Base-by-base conservation (phyloP, 1,140 invertebrate genomes). In the Neomicropteryx cornuta region DNA sequence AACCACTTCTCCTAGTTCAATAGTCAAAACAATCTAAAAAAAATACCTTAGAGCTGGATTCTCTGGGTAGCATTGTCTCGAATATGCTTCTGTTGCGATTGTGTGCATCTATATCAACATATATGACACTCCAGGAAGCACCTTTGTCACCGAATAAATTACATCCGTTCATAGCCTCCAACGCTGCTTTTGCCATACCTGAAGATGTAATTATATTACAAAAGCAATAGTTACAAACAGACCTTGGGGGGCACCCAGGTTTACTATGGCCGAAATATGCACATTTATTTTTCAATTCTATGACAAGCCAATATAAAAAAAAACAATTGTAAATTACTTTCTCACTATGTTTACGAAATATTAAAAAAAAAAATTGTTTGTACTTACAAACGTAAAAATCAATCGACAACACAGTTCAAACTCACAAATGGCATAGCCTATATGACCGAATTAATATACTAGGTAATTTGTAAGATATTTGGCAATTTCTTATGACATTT, bases 51-150 rank as follows among this genome's bases (percentile, higher is more conserved):
- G 96, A 97, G 60, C 89, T 95, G 0, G 95, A 99, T 70, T 99
- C 96, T 55, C 95, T 73, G 1, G 97, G 97, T 32, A 99, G 65
- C 66, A 99, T 80, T 5, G 94, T 97, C 71, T 99, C 95, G 66
- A 99, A 97, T 53, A 97, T 99, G 61, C 92, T 97, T 52, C 96
- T 73, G 66, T 99, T 99, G 40, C 97, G 71, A 71, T 97, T 99
- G 58, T 99, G 96, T 16, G 96, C 96, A 72, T 99, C 96, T 52
- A 99, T 98, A 58, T 99, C 96, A 10, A 98, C 94, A 69, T 98
- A 99, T 44, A 99, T 86, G 0, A 99, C 95, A 47, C 93, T 97
- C 86, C 92, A 97, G 3, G 91, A 90, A 6, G 93, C 91, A 27
- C 96, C 96, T 55, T 93, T 88, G 44, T 95, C 88, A 8, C 96